These are phyloP conservation scores for Xiphophorus maculatus DNA, from an alignment of 2,113 vertebrate species.

Conservation along the genomic window DNA sequence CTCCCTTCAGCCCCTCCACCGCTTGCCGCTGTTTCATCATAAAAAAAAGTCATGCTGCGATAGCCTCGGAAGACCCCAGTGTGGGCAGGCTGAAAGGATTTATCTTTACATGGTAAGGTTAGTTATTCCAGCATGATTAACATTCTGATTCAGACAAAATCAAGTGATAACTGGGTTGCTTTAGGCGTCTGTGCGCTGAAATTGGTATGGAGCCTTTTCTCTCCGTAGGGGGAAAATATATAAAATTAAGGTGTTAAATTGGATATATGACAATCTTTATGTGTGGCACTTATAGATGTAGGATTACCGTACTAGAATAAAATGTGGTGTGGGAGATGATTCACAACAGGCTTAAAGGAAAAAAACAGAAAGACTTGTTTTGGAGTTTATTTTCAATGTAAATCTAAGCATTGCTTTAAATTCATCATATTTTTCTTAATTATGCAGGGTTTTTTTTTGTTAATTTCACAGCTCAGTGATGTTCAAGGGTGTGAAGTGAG, in stretches of 20 bases:
- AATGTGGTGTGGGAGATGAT: conserved; percentile 16
- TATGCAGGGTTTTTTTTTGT: not conserved
- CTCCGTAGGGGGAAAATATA: not conserved
- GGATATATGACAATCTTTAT: conserved; percentile 29
- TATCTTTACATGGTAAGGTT: conserved; percentile 35
- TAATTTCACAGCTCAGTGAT: conserved; percentile 23
- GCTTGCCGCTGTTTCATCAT: conserved; percentile 65
- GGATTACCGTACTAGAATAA: not conserved
- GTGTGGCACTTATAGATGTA: conserved; percentile 8
- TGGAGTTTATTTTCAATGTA: conserved; percentile 7
- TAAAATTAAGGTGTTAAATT: not conserved
- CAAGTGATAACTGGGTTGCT: conserved; percentile 14
- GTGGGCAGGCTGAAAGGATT: conserved; percentile 54
- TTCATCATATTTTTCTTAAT: conserved; percentile 15
- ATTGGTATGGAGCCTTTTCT: conserved; percentile 35
- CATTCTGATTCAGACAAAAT: conserved; percentile 23
- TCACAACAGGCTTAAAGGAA: conserved; percentile 20
- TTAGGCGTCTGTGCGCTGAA: conserved; percentile 6
- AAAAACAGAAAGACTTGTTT: conserved; percentile 8
- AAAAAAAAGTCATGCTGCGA: conserved; percentile 58
- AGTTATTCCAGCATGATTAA: conserved; percentile 51
- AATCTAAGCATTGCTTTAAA: conserved; percentile 7
- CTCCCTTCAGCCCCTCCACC: conserved; percentile 56
- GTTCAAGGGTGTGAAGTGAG: conserved; percentile 18
- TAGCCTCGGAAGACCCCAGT: conserved; percentile 55